Evolutionary conservation across 2,797 vertebrate species (phyloP).

Genomic region (Aselliscus stoliczkanus): DNA sequence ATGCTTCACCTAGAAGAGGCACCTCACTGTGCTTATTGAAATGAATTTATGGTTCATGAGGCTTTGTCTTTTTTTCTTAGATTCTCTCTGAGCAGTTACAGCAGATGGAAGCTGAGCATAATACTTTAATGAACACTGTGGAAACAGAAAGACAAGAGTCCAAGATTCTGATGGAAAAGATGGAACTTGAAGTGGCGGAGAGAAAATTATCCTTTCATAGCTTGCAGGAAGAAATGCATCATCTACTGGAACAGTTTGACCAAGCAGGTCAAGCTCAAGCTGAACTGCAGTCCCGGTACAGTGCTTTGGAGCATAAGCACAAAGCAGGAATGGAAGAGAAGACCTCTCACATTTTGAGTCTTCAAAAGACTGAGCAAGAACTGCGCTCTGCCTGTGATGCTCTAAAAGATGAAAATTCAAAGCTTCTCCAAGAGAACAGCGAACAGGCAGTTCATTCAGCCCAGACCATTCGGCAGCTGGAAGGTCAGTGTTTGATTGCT

Average conservation of each 20-base stretch:
- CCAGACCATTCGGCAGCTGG: background rate
- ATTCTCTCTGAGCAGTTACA: slow-evolving; percentile 87
- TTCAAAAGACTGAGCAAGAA: slow-evolving; percentile 67
- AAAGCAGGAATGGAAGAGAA: slow-evolving; percentile 75
- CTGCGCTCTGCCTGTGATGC: background rate
- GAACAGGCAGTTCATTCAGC: slow-evolving; percentile 50
- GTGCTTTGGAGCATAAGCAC: slow-evolving; percentile 58
- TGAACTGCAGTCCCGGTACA: slow-evolving; percentile 62
- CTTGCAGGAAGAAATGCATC: slow-evolving; percentile 74
- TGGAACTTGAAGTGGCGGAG: slow-evolving; percentile 79
- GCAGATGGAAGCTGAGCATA: slow-evolving; percentile 87
- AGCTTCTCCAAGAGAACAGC: slow-evolving; percentile 79
- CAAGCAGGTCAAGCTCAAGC: slow-evolving; percentile 66
- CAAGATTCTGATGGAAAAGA: slow-evolving; percentile 61
- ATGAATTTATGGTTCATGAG: background rate
- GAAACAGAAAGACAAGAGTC: slow-evolving; percentile 81
- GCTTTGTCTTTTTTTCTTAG: slow-evolving; percentile 76
- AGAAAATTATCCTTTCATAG: slow-evolving; percentile 68
- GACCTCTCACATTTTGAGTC: slow-evolving; percentile 40
- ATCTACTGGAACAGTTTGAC: slow-evolving; percentile 70
- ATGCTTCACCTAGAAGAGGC: background rate
- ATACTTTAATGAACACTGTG: slow-evolving; percentile 73
- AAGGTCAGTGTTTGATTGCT: slow-evolving; percentile 70
- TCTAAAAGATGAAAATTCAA: slow-evolving; percentile 76
- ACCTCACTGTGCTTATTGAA: background rate